These are phyloP conservation scores for Acanthisitta chloris DNA, from an alignment of 2,113 vertebrate species.

Conservation along the genomic window DNA sequence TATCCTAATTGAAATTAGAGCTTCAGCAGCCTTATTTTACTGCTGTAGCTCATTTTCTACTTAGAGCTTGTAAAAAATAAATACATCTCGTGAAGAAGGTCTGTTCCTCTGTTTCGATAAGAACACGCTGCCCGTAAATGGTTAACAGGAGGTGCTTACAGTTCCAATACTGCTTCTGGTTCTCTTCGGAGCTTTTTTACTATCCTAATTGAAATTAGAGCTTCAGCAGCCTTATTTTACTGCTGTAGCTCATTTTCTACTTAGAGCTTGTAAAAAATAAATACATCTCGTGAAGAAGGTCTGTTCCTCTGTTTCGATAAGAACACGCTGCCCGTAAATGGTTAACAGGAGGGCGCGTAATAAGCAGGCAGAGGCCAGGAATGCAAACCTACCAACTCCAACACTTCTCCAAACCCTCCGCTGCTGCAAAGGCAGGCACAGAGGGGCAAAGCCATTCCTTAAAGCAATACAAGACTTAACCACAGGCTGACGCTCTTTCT, in stretches of 20 bases:
- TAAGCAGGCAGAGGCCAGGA: not conserved
- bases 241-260: not conserved
- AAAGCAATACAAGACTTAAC: slow-evolving; percentile 74
- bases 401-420: not conserved
- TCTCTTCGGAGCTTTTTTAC: not conserved
- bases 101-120: not conserved
- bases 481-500: slow-evolving; percentile 84
- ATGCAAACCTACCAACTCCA: slow-evolving; percentile 18
- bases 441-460: slow-evolving; percentile 7
- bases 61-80: not conserved
- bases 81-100: not conserved
- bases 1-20: not conserved
- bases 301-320: not conserved
- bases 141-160: not conserved
- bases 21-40: not conserved
- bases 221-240: not conserved
- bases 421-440: slow-evolving; percentile 1
- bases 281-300: not conserved
- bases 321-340: not conserved
- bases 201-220: not conserved
- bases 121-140: not conserved
- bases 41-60: not conserved
- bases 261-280: not conserved
- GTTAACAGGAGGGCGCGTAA: not conserved
- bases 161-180: not conserved